Conservation (phyloP, 1,140 invertebrate genomes). For the Neodiprion virginianus region DNA sequence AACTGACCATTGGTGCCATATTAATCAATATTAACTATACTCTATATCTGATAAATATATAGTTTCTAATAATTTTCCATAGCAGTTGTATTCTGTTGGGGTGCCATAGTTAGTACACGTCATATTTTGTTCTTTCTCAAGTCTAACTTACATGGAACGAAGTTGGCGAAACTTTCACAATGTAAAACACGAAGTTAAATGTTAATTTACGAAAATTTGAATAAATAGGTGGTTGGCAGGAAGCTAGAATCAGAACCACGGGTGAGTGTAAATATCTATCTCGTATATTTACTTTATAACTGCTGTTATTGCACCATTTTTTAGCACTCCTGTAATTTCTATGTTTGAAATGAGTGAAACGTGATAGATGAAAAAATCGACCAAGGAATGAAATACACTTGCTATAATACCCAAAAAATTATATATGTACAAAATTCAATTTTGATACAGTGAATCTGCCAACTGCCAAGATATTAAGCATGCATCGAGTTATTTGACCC, state of each 20-base stretch:
- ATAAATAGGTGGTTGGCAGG: background rate
- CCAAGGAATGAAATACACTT: background rate
- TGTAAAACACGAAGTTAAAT: background rate
- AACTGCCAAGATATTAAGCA: background rate
- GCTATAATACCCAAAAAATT: background rate
- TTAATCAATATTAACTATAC: slow-evolving; percentile 18
- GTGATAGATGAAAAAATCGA: too few species aligned
- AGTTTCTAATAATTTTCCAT: too few species aligned
- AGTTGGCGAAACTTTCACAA: background rate
- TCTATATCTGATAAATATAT: background rate
- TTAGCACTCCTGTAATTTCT: too few species aligned
- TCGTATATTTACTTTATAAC: too few species aligned
- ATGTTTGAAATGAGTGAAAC: too few species aligned
- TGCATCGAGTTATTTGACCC: background rate
- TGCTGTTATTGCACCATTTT: too few species aligned
- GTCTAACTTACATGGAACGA: background rate
- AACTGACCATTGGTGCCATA: slow-evolving; percentile 55
- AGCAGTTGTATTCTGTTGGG: background rate
- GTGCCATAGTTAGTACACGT: background rate
- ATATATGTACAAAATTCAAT: background rate
- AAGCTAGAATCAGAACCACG: background rate
- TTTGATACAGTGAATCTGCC: background rate
- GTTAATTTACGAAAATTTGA: background rate
- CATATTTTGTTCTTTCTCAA: background rate
- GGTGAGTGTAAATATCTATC: too few species aligned